These are phyloP conservation scores for Sinohyriopsis cumingii DNA, from an alignment of 2,888 invertebrate genomes.

Conservation along the genomic window DNA sequence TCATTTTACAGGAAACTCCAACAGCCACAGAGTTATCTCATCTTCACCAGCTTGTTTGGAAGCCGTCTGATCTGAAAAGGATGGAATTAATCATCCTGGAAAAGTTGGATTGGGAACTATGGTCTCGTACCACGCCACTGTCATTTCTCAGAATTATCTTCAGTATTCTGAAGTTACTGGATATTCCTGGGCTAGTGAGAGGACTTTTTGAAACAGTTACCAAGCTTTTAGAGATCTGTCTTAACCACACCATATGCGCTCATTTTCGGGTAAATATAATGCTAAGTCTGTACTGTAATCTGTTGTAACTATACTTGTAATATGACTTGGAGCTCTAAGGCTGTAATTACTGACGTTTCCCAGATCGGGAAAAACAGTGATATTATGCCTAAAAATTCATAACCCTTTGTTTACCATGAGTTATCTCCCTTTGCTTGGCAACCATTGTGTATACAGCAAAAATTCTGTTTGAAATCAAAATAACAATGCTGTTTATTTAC, in stretches of 20 bases:
- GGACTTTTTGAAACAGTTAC: conserved; percentile 23
- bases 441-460: no score
- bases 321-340: no score
- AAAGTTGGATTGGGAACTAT: conserved; percentile 60
- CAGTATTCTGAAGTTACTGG: conserved; percentile 17
- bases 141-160: conserved; percentile 50
- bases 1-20: conserved; percentile 48
- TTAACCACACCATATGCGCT: conserved; percentile 40
- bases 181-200: conserved; percentile 13
- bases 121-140: conserved; percentile 55
- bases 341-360: no score
- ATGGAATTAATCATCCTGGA: conserved; percentile 66
- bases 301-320: no score
- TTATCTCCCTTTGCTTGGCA: no score
- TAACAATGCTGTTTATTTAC: no score
- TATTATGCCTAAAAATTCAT: no score
- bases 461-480: no score
- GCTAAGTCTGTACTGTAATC: no score
- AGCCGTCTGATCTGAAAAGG: conserved; percentile 60
- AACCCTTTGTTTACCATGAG: no score
- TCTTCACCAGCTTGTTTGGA: conserved; percentile 61
- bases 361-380: no score
- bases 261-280: conserved; percentile 37
- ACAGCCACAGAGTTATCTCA: conserved; percentile 53
- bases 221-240: conserved; percentile 37